Base-by-base conservation (phyloP, 2,888 invertebrate species). In the Sthenelais limicola region DNA sequence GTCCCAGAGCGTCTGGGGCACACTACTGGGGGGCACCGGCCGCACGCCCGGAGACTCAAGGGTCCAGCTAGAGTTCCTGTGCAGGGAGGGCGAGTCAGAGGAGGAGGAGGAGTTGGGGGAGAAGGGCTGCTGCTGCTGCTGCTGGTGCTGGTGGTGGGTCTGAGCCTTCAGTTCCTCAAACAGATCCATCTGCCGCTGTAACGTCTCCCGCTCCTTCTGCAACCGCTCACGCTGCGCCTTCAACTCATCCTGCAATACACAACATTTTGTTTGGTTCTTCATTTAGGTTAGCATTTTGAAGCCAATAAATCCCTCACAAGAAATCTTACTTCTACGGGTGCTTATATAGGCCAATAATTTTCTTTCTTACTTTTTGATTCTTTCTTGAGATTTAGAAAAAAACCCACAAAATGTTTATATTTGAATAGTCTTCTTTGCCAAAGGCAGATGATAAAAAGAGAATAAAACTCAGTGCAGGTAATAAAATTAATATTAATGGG, bases 151-250 rank as follows among this genome's bases (percentile, higher is more conserved):
- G n/a, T 43, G 62, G 12, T 32, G 49, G 54, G 75, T 26, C 54
- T 71, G 71, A 69, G 71, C 68, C 76, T 72, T 70, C 69, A 81
- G 81, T 73, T 81, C 77, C 43, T 78, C 80, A 78, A 83, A 81
- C 78, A 82, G 78, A 77, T 84, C 85, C 71, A 83, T 84, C 86
- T 94, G 93, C 76, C 91, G 92, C 72, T 93, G 92, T 51, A 96
- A 89, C 66, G 94, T 90, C 85, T 97, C 96, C 86, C 96, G 91
- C 87, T 95, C 92, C 28, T 95, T 90, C 85, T 94, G 96, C 15
- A 97, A 89, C 81, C 96, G 93, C 82, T 97, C 97, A n/a, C 96
- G 90, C 86, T 97, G 96, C 80, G 95, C 94, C 28, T 92, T 92
- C 18, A 97, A 92, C 84, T 97, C 97, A 77, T 93, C 92, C 83